Base-by-base conservation (phyloP, 2,113 vertebrate genomes). In the Phaethon lepturus region DNA sequence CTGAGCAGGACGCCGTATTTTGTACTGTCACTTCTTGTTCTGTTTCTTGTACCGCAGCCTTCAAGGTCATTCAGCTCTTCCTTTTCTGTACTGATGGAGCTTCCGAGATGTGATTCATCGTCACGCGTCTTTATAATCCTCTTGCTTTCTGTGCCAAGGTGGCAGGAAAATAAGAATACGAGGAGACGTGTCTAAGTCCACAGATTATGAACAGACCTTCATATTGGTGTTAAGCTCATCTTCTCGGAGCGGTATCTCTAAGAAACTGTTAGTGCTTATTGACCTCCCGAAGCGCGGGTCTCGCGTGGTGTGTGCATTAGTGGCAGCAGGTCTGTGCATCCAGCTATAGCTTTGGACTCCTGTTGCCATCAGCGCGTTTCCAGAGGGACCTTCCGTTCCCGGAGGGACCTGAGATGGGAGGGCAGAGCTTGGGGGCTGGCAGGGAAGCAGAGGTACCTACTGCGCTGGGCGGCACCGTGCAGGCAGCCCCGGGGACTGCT, bases 281-380 rank as follows among this genome's bases (percentile, higher is more conserved):
- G 11, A 0, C 28, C 3, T 50, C 63, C 49, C 73, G 40, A 11
- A 5, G 52, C 0, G 9, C 2, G 38, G 55, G 4, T 35, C n/a
- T 25, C 9, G 56, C 1, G 45, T 3, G 7, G 2, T 0, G 2
- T 7, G 64, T 3, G 22, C 14, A 0, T 5, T 7, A 0, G 24
- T 25, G 58, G 50, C 71, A 11, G 15, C 0, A 4, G 31, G 9
- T 10, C 11, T 29, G 6, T 11, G 33, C 24, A 20, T 0, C 11
- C 12, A 19, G 0, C 26, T 13, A 26, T 1, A 40, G 44, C 45
- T 35, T 40, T 11, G 62, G 62, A 6, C 14, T 69, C 23, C 26
- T 26, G 17, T 33, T 5, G 47, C 64, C 53, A 20, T 25, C 64
- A 33, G 0, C 18, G 22, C 35, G 13, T 29, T 87, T 64, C 44